Evolutionary conservation across 2,113 vertebrate genomes (phyloP), one percentile per base, ranked within the genome.

Genomic region (Jaculus jaculus): DNA sequence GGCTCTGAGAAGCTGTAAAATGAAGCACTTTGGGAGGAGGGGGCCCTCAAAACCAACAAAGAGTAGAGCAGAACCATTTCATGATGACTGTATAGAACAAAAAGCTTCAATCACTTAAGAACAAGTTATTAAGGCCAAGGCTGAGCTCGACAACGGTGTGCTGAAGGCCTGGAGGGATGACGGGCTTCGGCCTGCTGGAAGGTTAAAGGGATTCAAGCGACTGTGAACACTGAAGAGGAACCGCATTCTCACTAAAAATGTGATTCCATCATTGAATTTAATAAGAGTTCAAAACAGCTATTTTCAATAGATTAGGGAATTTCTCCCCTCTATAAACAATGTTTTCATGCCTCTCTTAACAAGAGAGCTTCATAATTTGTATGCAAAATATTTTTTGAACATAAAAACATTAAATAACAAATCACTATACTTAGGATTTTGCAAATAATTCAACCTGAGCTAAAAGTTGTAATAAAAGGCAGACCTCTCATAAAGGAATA

Each of bases 21-120:
- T 65, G 91, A 91, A 91, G 74, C 47, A 73, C 11, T 88, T 30
- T 90, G 85, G 81, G 47, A 85, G 85, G 87, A 78, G 93, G 65
- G 85, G 86, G 54, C 94, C 69, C 78, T 54, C 24, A 72, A 54
- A 2, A 39, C 58, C n/a, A 71, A 73, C 0, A 81, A 72, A 78
- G 20, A 54, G 66, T 23, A 66, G 92, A 93, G 32, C 0, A 75
- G 88, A 80, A 84, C 65, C 24, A 54, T 68, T 89, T 93, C 65
- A 77, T 86, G 75, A 91, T 1, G 92, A 89, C 37, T 47, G 81
- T 9, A 63, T 72, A 87, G 74, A 61, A 68, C 30, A 80, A 39
- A 91, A 79, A 83, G 17, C 7, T 1, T 47, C 71, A 65, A 32
- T 69, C 47, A 23, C 83, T 91, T 68, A 37, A 18, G 90, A 75